A percentile compares a stretch with the other conserved stretches of the same genome.
Conservation (phyloP, 2,797 vertebrate genomes). For the Kryptolebias ocellatus region DNA sequence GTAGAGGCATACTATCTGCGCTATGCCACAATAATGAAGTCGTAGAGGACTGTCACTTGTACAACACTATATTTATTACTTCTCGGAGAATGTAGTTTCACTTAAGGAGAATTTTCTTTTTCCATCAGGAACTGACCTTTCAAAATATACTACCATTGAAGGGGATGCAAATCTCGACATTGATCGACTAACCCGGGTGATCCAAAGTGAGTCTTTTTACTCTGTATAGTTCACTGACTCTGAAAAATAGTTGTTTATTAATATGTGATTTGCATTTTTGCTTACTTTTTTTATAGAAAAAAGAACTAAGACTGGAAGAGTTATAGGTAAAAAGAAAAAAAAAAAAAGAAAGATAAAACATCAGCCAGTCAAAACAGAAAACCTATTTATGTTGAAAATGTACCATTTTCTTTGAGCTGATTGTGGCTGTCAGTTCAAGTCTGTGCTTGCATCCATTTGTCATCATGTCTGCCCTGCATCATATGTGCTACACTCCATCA, state of each 20-base stretch:
- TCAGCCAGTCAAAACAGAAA: not conserved
- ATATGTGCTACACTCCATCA: conserved; percentile 4
- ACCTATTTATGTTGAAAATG: not conserved
- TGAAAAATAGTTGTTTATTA: conserved; percentile 8
- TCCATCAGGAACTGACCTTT: conserved; percentile 49
- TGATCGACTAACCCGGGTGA: conserved; percentile 78
- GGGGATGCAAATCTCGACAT: conserved; percentile 72
- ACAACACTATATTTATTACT: not conserved
- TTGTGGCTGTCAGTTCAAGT: conserved; percentile 14
- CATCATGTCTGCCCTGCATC: conserved; percentile 4
- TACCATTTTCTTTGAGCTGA: conserved; percentile 12
- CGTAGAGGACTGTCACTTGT: not conserved
- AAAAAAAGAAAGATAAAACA: not conserved
- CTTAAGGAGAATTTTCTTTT: conserved; percentile 5
- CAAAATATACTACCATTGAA: conserved; percentile 61
- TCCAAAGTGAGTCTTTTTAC: conserved; percentile 80
- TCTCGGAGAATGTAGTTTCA: not conserved
- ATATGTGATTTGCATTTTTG: conserved; percentile 41
- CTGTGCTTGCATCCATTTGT: conserved; percentile 1
- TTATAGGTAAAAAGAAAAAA: conserved; percentile 63
- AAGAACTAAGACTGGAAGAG: conserved; percentile 40
- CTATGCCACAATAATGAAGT: not conserved
- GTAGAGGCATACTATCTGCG: not conserved
- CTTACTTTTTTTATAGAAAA: conserved; percentile 57
- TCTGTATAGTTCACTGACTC: not conserved